Base-by-base conservation (phyloP, 2,113 vertebrate species). In the Reinhardtius hippoglossoides region DNA sequence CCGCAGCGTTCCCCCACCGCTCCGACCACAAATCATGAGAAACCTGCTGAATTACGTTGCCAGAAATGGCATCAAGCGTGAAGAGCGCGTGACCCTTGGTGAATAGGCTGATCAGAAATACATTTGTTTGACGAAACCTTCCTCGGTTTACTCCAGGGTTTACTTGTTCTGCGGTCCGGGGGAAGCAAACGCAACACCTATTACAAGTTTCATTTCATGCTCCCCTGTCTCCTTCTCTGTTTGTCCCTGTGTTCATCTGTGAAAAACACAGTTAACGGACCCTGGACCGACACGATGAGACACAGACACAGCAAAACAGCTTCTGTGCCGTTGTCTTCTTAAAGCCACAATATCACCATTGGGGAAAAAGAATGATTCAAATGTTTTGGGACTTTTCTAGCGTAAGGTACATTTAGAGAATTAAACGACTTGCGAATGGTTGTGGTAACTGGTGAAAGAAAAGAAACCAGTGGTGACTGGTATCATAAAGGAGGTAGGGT, bases 171-270 rank as follows among this genome's bases (percentile, higher is more conserved):
- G 5, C 46, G 10, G 10, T 13, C 12, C 40, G 40, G 40, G 40
- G 40, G 40, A 50, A 20, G 31, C 23, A 44, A 44, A 40, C 18
- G 37, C 55, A 78, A 67, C 37, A 73, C 42, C 27, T 37, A 66
- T 75, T 75, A 68, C 40, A 72, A 24, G 55, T 79, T 59, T 72
- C 15, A 74, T 83, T 88, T 67, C 58, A 65, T 57, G 56, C 68
- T 57, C 23, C 20, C 40, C 40, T 42, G 40, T 64, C 54, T 20
- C 4, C 61, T 57, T 50, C 5, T 26, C 18, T 64, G 54, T 24
- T 12, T 42, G 5, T 42, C 40, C 40, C 12, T 12, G 40, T 42
- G 58, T 56, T 35, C 21, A 10, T 58, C 40, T 54, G 40, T 42
- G 18, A 59, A 58, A 57, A 71, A 57, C 18, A 27, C 3, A 42